Base-by-base conservation (phyloP, 2,113 vertebrate species). In the Campylomormyrus numenius region DNA sequence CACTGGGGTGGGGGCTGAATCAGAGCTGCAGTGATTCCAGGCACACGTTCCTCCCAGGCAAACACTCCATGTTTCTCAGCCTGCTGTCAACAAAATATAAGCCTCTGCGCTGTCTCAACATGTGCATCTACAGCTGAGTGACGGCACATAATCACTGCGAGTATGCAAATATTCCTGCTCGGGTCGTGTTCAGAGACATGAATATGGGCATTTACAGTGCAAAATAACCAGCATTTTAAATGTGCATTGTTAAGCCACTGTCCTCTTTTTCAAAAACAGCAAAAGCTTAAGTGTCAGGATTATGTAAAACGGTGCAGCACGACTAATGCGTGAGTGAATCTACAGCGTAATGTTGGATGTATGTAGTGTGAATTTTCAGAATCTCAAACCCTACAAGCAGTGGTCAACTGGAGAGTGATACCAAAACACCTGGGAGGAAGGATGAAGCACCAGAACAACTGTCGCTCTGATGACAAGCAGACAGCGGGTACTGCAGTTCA, bases 401-500 rank as follows among this genome's bases (percentile, higher is more conserved):
- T 88, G 46, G 92, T 89, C 21, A 92, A 88, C 90, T 70, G 62
- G 62, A 90, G 45, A 89, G 85, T 91, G 83, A 93, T 88, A 91
- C 89, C 93, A 91, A 53, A 88, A 93, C 90, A 92, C 91, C 85
- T 92, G 94, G 92, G 92, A 90, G 92, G 92, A 94, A 86, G 91
- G 89, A 80, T 0, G 88, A 85, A 80, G 88, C 45, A 88, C 1
- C 52, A 87, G 70, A 92, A 90, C 52, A 49, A 19, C 77, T 91
- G 85, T 83, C 13, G 58, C 42, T 90, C 74, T 66, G 80, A 89
- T 50, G 88, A 77, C 48, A 90, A 58, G 87, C 89, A 89, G 48
- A 27, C 88, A 87, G 1, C 13, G 17, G 70, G 56, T 91, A 89
- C 90, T 93, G 91, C 92, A 93, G 91, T 85, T 91, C 24, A 90